Evolutionary conservation across 2,113 vertebrate genomes (phyloP), one percentile per base, ranked within the genome.

Genomic region (Myrmecophaga tridactyla): DNA sequence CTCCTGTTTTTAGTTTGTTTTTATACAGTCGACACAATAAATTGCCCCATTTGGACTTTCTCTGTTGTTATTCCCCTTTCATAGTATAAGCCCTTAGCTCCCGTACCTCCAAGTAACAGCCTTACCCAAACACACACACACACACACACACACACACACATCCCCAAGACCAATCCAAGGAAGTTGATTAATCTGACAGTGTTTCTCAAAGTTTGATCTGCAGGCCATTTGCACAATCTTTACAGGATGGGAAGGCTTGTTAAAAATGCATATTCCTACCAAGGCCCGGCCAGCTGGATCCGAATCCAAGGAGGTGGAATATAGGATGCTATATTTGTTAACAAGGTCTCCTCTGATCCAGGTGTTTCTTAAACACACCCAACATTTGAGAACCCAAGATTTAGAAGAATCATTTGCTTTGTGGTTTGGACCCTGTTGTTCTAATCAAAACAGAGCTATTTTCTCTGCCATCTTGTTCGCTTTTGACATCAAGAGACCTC

Each of bases 1-100:
- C 69, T 86, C 23, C 21, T 62, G 41, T 43, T 51, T 94, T 96
- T 31, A 86, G 72, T 67, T 75, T 88, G 27, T 78, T 86, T 88
- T 83, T 36, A 34, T 11, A 77, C 7, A 83, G 36, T 63, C 70
- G 86, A 60, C 46, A 86, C 36, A 83, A 31, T 67, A 65, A 65
- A 12, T 48, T 65, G 77, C 77, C 34, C 62, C 36, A 60, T 69
- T 21, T 48, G 36, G 27, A 23, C 20, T 82, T 89, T 96, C 27
- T 93, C 48, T 93, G 63, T 72, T 70, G 29, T 83, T 53, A 93
- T 10, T 80, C 1, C 3, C 29, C 29, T 81, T 94, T 67, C 63
- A 46, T 21, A 76, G 46, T 1, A 46, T 25, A 92, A 60, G 17
- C 51, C 14, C 80, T 69, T 82, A 53, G 13, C 87, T 51, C 36